A percentile compares a stretch with the other conserved stretches of the same genome.
These are phyloP conservation scores for Laupala kohalensis DNA, from an alignment of 1,140 invertebrate genomes.

Conservation along the genomic window DNA sequence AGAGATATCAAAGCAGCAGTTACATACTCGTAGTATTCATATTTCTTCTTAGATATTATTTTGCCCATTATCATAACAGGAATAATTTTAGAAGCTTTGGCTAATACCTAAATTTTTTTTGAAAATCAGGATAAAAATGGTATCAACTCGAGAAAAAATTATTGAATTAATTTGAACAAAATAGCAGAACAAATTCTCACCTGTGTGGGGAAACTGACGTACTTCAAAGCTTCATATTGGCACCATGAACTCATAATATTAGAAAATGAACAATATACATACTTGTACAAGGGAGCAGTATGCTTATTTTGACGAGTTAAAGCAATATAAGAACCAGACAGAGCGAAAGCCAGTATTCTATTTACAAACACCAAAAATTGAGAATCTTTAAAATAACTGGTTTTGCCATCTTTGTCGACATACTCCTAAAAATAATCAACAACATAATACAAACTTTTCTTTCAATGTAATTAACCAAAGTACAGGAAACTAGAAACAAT, in stretches of 20 bases:
- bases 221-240: slow-evolving; percentile 98
- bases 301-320: slow-evolving; percentile 53
- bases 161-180: not conserved
- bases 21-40: slow-evolving; percentile 86
- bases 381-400: slow-evolving; percentile 73
- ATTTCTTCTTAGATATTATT: slow-evolving; percentile 72
- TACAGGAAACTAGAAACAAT: too few relatives aligned
- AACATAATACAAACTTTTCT: too few relatives aligned
- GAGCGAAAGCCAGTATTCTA: slow-evolving; percentile 68
- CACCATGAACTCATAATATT: slow-evolving; percentile 99
- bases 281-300: slow-evolving; percentile 84
- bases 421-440: slow-evolving; percentile 63
- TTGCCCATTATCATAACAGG: slow-evolving; percentile 99
- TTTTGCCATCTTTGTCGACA: slow-evolving; percentile 38
- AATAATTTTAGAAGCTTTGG: slow-evolving; percentile 89
- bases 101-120: slow-evolving; percentile 53
- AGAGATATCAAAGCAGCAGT: slow-evolving; percentile 80
- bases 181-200: slow-evolving; percentile 33
- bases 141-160: not conserved
- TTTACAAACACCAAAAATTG: slow-evolving; percentile 94
- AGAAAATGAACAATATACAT: slow-evolving; percentile 90
- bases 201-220: slow-evolving; percentile 95
- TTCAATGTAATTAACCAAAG: too few relatives aligned
- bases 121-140: not conserved
- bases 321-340: slow-evolving; percentile 48